phyloP scores from a whole-genome alignment of 2,888 invertebrate genomes.

The Tricholauxania praeusta region DNA sequence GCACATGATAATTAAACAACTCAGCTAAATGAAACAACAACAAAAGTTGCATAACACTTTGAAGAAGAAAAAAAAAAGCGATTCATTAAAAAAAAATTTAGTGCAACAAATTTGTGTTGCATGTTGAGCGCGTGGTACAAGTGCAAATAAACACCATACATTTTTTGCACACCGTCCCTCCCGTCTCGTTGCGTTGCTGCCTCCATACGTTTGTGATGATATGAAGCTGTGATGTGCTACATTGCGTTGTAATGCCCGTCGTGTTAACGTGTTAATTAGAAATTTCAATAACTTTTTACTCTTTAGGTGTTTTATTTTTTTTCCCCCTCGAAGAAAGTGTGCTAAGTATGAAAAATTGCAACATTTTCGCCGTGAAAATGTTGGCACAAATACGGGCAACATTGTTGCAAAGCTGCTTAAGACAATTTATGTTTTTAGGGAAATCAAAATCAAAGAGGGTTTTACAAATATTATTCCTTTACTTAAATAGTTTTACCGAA shows the following conservation, averaged over 20 bases:
- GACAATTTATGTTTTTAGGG: too few relatives aligned
- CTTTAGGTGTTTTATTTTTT: too few relatives aligned
- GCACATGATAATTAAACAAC: conserved; percentile 33
- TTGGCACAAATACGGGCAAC: too few relatives aligned
- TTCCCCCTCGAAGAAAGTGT: too few relatives aligned
- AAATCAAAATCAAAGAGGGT: too few relatives aligned
- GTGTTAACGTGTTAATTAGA: conserved; percentile 3
- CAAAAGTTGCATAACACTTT: conserved; percentile 28
- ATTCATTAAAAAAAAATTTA: conserved; percentile 19
- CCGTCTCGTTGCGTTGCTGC: not conserved
- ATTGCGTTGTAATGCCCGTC: too few relatives aligned
- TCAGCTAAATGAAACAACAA: conserved; percentile 15
- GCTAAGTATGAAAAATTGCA: too few relatives aligned
- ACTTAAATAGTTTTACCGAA: too few relatives aligned
- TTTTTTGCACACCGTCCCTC: not conserved
- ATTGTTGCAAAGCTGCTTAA: too few relatives aligned
- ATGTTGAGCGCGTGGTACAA: conserved; percentile 54
- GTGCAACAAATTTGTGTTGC: conserved; percentile 51
- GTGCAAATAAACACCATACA: conserved; percentile 52
- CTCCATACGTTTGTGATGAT: not conserved
- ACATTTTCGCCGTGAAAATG: too few relatives aligned
- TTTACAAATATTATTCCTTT: too few relatives aligned
- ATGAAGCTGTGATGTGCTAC: not conserved
- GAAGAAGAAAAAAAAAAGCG: not conserved
- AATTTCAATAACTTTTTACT: not conserved